Evolutionary conservation across 37 sponge, comb jelly and placozoan species (phyloP).

Genomic region (Petrosia ficiformis): DNA sequence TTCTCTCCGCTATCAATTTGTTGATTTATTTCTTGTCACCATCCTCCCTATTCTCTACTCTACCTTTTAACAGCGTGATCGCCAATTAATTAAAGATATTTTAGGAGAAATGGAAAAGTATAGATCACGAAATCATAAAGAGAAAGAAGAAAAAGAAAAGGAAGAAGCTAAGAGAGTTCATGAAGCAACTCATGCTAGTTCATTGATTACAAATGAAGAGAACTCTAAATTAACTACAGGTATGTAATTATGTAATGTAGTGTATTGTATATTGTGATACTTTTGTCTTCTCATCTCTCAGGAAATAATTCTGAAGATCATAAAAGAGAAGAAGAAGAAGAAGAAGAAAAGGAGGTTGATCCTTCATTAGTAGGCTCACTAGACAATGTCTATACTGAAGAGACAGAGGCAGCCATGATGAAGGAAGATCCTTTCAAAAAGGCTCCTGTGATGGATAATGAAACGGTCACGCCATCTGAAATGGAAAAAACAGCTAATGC

Average conservation of each 20-base stretch:
- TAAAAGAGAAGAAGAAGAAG: conserved; percentile 2
- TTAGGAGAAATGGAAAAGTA: conserved; percentile 39
- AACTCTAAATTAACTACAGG: too few species aligned
- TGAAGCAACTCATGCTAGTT: conserved; percentile 32
- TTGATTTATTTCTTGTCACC: too few species aligned
- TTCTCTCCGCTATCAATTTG: too few species aligned
- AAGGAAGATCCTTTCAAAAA: conserved; percentile 44
- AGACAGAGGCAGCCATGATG: conserved; percentile 20
- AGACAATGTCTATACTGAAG: conserved; percentile 46
- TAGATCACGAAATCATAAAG: conserved; percentile 28
- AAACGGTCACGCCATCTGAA: conserved; percentile 34
- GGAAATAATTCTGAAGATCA: too few species aligned
- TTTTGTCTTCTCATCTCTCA: background rate
- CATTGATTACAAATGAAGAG: too few species aligned
- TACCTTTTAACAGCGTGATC: conserved; percentile 63
- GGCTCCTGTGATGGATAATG: conserved; percentile 34
- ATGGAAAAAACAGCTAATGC: conserved; percentile 60
- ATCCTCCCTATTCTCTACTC: too few species aligned
- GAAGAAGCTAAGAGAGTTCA: conserved; percentile 23
- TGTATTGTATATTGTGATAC: too few species aligned
- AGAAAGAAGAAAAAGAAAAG: conserved; percentile 19
- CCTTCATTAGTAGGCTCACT: conserved; percentile 61
- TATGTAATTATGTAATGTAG: too few species aligned
- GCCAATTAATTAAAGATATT: conserved; percentile 39
- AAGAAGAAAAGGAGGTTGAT: conserved; percentile 58